Conservation (phyloP, 2,888 invertebrate genomes). For the Syritta pipiens region DNA sequence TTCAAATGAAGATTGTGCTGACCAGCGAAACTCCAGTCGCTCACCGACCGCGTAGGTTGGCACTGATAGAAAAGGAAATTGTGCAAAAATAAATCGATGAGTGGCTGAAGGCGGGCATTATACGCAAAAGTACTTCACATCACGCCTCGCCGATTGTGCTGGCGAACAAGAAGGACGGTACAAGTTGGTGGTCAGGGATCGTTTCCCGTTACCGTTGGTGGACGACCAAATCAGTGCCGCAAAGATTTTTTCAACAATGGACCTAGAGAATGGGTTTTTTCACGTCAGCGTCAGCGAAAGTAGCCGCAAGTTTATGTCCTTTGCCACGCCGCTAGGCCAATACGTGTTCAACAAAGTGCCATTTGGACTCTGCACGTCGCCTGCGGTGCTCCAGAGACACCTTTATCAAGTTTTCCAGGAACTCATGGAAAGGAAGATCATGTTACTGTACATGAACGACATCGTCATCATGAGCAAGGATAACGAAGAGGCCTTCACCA, state of each 20-base stretch:
- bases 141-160: too few relatives aligned
- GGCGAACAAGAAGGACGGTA: too few relatives aligned
- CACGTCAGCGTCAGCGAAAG: constrained; percentile 1
- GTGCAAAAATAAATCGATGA: neutral
- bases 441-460: constrained; percentile 9
- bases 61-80: constrained; percentile 1
- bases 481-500: constrained; percentile 5
- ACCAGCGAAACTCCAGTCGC: neutral
- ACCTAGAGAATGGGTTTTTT: constrained; percentile 1
- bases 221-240: constrained; percentile 1
- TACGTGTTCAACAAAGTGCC: constrained; percentile 4
- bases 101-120: neutral
- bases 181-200: neutral
- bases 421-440: constrained; percentile 3
- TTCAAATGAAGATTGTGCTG: neutral
- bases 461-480: constrained; percentile 3
- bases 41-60: neutral
- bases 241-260: neutral
- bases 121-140: neutral
- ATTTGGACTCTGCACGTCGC: constrained; percentile 5
- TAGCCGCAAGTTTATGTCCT: constrained; percentile 6
- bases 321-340: constrained; percentile 2
- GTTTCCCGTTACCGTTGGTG: neutral
- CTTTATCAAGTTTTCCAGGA: neutral
- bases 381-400: constrained; percentile 9